Evolutionary conservation across 2,797 vertebrate genomes (phyloP).

Genomic region (Alfaro cultratus): DNA sequence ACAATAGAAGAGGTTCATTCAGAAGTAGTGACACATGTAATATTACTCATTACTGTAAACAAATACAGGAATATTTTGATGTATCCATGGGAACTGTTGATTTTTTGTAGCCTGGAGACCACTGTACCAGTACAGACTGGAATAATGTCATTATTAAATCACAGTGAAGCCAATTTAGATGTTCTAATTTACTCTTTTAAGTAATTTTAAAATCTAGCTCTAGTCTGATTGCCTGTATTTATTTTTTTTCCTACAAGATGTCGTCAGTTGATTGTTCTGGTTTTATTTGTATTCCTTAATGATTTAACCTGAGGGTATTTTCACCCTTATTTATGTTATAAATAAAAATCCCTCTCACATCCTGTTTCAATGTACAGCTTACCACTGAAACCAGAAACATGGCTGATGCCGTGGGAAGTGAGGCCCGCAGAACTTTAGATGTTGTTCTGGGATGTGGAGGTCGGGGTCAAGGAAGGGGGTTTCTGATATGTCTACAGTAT

Average conservation of each 20-base stretch:
- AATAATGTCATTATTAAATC: background rate
- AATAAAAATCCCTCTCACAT: background rate
- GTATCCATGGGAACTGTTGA: constrained; percentile 29
- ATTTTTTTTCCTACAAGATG: background rate
- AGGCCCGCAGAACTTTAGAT: background rate
- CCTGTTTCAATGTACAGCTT: background rate
- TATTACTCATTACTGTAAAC: constrained; percentile 55
- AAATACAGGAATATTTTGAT: constrained; percentile 49
- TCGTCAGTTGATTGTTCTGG: background rate
- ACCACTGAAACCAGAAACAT: background rate
- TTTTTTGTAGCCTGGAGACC: background rate
- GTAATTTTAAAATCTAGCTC: too few species aligned
- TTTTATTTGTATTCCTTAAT: background rate
- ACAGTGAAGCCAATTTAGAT: background rate
- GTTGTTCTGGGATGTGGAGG: background rate
- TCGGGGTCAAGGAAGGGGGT: background rate
- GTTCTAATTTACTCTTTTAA: background rate
- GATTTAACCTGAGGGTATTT: background rate
- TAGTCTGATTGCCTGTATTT: background rate
- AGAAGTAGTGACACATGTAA: constrained; percentile 20
- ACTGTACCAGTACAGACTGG: background rate
- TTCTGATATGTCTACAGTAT: background rate
- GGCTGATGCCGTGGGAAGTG: background rate
- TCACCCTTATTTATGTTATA: background rate
- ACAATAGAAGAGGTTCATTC: constrained; percentile 55